These are phyloP conservation scores for Icerya purchasi DNA, from an alignment of 2,888 invertebrate species.

Conservation along the genomic window DNA sequence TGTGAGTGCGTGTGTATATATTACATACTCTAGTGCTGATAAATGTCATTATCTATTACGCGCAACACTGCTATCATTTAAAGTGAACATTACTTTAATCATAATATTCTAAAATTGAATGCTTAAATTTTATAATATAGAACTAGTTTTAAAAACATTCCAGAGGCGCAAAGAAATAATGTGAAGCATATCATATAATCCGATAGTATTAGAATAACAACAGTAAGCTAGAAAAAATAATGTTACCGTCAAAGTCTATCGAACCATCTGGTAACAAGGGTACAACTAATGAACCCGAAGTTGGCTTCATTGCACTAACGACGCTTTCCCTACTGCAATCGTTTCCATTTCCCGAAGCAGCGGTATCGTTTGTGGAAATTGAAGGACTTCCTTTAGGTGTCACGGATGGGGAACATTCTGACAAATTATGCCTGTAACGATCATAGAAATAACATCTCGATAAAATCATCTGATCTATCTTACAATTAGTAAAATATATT, in stretches of 20 bases:
- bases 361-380: conserved; percentile 10
- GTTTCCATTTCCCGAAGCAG: conserved; percentile 13
- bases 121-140: too few relatives aligned
- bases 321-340: conserved; percentile 12
- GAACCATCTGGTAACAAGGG: conserved; percentile 37
- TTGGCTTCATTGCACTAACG: neutral
- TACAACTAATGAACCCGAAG: conserved; percentile 5
- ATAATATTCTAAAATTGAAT: too few relatives aligned
- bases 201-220: too few relatives aligned
- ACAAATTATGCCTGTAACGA: conserved; percentile 5
- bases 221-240: conserved; percentile 5
- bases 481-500: too few relatives aligned
- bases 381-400: conserved; percentile 10
- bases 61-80: too few relatives aligned
- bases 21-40: too few relatives aligned
- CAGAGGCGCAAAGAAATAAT: too few relatives aligned
- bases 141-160: too few relatives aligned
- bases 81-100: too few relatives aligned
- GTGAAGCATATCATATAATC: too few relatives aligned
- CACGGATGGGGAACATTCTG: conserved; percentile 6
- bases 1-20: too few relatives aligned
- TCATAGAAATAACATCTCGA: neutral
- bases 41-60: too few relatives aligned
- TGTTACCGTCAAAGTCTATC: conserved; percentile 56
- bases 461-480: neutral